A percentile compares a stretch with the other conserved stretches of the same genome.
phyloP scores from a whole-genome alignment of 2,888 invertebrate species.

The Plebejus argus region DNA sequence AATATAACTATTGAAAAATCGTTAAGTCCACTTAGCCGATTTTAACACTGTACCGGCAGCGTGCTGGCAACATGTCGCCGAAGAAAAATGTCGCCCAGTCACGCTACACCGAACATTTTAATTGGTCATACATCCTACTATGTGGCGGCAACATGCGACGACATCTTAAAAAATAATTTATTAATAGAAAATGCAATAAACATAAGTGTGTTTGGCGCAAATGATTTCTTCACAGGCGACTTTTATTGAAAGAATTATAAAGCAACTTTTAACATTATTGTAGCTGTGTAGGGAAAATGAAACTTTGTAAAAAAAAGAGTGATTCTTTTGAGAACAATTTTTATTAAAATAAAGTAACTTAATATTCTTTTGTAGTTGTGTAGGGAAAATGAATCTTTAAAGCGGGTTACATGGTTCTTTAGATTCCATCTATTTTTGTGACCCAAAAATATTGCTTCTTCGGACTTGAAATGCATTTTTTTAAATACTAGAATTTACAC shows the following conservation, averaged over 20 bases:
- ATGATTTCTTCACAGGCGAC: constrained; percentile 4
- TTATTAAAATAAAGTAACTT: too few relatives aligned
- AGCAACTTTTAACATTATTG: not conserved
- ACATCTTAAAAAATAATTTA: constrained; percentile 26
- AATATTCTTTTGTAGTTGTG: too few relatives aligned
- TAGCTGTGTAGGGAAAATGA: too few relatives aligned
- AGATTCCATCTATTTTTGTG: too few relatives aligned
- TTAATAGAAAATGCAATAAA: constrained; percentile 20
- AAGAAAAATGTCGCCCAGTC: constrained; percentile 44
- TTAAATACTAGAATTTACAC: too few relatives aligned
- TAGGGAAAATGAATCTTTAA: too few relatives aligned
- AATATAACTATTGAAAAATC: constrained; percentile 35
- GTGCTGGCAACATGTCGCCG: constrained; percentile 43
- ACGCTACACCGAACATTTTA: constrained; percentile 47
- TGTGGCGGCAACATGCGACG: constrained; percentile 39
- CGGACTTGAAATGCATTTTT: too few relatives aligned
- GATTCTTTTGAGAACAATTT: too few relatives aligned
- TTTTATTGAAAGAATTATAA: not conserved
- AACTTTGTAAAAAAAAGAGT: too few relatives aligned
- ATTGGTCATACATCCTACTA: constrained; percentile 44
- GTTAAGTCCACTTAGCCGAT: constrained; percentile 37
- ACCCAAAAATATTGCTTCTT: too few relatives aligned
- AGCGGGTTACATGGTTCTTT: too few relatives aligned
- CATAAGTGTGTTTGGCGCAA: not conserved
- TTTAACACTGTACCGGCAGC: constrained; percentile 39